These are phyloP conservation scores for Trachelus stipa DNA, from an alignment of 2,888 invertebrate species.

Conservation along the genomic window DNA sequence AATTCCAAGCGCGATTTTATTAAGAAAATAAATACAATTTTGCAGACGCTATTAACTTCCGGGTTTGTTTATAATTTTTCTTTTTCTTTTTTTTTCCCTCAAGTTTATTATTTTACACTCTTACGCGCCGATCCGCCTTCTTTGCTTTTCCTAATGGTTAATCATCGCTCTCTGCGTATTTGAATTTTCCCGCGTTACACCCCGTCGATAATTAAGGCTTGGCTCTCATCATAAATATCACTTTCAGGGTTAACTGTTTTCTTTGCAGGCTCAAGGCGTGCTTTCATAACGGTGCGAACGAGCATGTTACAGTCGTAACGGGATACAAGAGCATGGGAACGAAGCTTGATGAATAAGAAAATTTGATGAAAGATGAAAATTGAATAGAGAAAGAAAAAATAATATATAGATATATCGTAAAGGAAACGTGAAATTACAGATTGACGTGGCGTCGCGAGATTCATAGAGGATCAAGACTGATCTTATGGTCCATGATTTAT, in stretches of 20 bases:
- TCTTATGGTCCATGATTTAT: slow-evolving; percentile 1
- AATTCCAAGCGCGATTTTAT: neutral
- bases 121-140: neutral
- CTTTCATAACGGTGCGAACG: neutral
- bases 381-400: no score
- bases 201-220: neutral
- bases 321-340: neutral
- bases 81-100: neutral
- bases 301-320: no score
- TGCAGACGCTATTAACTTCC: neutral
- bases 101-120: neutral
- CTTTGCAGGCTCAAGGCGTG: neutral
- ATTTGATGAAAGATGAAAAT: neutral
- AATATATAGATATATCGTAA: no score
- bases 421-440: neutral
- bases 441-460: neutral
- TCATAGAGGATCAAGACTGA: neutral
- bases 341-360: neutral
- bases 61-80: neutral
- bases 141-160: neutral
- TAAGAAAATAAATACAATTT: neutral
- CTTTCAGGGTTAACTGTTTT: neutral
- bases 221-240: neutral
- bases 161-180: neutral
- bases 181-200: neutral